Base-by-base conservation (phyloP, 1,140 invertebrate genomes). In the Tenebrio molitor region DNA sequence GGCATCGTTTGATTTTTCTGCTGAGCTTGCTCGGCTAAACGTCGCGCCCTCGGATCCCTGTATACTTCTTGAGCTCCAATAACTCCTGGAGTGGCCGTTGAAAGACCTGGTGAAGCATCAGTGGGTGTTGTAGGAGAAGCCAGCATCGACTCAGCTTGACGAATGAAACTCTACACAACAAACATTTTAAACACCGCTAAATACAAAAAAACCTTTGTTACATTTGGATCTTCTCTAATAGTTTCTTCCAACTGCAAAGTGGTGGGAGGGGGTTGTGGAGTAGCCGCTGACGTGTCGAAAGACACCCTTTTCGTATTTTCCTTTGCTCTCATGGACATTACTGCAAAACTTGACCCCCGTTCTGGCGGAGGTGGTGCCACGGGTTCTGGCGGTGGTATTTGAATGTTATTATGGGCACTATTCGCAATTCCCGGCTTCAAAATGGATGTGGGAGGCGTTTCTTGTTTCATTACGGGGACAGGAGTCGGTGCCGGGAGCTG, bases 21-120 rank as follows among this genome's bases (percentile, higher is more conserved):
- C 75, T 90, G 88, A 46, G 91, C 91, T 78, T 93, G 91, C 82
- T 95, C 93, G 0, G 92, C 92, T 66, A 96, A 82, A 15, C 94
- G 89, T 64, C 92, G 88, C 81, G 91, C 87, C 73, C 95, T 86
- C 4, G 95, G 95, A 87, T 97, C 95, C 81, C 94, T 90, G 84
- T 97, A 97, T 46, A 97, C 93, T 86, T 97, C 95, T 85, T 97
- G 95, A 70, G 95, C 93, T 71, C 95, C 95, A 76, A 97, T 97
- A 7, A 97, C 95, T 73, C 95, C 95, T 17, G 95, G 95, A 21
- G 95, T 97, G 58, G 88, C 90, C 29, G 83, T 78, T 34, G 83
- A 33, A 46, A 81, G 42, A 16, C 86, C 84, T 53, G 85, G 79
- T 81, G 87, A 87, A 73, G 85, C 76, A 75, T 87, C 83, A 17